Percentiles rank a stretch among this genome's conserved stretches.
Evolutionary conservation across 2,113 vertebrate species (phyloP).

Genomic region (Mirza zaza): DNA sequence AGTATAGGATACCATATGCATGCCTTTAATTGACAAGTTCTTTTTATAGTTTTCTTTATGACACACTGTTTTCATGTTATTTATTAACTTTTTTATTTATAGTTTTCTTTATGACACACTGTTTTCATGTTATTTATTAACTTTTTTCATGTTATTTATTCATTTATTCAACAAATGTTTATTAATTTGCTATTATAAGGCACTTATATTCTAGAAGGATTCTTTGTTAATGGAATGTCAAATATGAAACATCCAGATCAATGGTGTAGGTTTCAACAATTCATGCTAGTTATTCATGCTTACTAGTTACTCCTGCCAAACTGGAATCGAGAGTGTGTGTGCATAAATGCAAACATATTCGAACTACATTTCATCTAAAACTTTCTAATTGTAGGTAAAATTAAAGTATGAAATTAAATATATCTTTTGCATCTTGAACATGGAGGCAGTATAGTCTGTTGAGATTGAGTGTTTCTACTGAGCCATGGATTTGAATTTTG

Average conservation of each 20-base stretch:
- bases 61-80: no score
- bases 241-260: background rate
- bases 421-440: background rate
- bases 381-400: slow-evolving; percentile 15
- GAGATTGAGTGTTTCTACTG: background rate
- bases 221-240: slow-evolving; percentile 4
- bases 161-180: background rate
- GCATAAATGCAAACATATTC: background rate
- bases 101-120: background rate
- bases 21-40: background rate
- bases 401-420: background rate
- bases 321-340: background rate
- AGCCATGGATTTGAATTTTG: background rate
- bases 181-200: background rate
- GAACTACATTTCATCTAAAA: background rate
- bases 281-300: background rate
- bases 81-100: no score
- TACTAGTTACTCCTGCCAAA: background rate
- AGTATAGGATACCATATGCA: background rate
- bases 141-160: background rate
- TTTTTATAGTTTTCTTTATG: slow-evolving; percentile 3
- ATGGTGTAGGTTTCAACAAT: background rate
- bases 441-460: background rate
- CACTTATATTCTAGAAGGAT: background rate
- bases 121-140: slow-evolving; percentile 13